These are phyloP conservation scores for Cyclargus thomasi DNA, from an alignment of 1,140 invertebrate genomes.

Conservation along the genomic window DNA sequence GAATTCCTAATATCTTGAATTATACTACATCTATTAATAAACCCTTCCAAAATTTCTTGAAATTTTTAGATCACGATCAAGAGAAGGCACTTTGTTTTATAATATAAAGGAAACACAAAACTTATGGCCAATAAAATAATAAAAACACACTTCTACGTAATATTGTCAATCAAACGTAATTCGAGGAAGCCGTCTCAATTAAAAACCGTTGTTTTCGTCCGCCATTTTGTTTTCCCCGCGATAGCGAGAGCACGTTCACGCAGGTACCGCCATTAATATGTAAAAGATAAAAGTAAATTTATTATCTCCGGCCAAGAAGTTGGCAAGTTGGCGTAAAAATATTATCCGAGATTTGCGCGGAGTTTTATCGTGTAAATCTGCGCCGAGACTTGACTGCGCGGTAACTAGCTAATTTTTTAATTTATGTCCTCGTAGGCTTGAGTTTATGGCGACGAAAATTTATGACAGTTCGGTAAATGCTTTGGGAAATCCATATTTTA, in stretches of 20 bases:
- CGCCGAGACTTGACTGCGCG: background rate
- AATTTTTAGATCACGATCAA: too few relatives aligned
- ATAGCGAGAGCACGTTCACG: background rate
- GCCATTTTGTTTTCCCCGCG: background rate
- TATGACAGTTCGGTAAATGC: background rate
- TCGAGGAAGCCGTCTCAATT: background rate
- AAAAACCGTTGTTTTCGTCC: background rate
- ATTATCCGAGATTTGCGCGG: constrained; percentile 23
- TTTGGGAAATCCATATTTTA: background rate
- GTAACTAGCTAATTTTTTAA: constrained; percentile 10
- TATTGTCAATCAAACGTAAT: too few relatives aligned
- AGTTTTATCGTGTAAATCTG: constrained; percentile 29
- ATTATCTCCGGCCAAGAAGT: constrained; percentile 24
- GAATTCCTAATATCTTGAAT: too few relatives aligned
- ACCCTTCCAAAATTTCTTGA: too few relatives aligned
- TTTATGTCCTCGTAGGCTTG: background rate
- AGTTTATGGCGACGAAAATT: background rate
- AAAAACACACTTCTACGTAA: too few relatives aligned
- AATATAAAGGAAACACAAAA: too few relatives aligned
- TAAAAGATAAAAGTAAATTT: constrained; percentile 30
- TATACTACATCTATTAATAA: too few relatives aligned
- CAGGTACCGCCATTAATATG: constrained; percentile 22
- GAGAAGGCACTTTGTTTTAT: too few relatives aligned
- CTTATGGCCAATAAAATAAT: too few relatives aligned
- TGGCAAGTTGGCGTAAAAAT: constrained; percentile 21